A percentile compares a stretch with the other conserved stretches of the same genome.
These are phyloP conservation scores for Anguilla pacifica DNA, from an alignment of 2,797 vertebrate genomes.

Conservation along the genomic window DNA sequence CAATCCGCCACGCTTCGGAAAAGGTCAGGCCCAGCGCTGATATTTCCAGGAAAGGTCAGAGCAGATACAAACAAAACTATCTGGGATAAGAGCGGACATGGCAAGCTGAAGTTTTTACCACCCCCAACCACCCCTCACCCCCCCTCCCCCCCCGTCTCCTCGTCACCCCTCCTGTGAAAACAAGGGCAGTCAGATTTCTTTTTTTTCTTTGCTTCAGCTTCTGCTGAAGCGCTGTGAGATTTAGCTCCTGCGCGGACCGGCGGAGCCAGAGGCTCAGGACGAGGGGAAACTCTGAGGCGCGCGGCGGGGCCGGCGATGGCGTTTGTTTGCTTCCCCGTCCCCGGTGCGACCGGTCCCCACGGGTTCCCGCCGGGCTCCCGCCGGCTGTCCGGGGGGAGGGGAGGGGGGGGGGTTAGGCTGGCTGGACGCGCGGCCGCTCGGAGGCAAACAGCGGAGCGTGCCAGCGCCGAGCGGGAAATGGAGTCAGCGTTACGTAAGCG, in stretches of 20 bases:
- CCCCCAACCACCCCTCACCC: neutral
- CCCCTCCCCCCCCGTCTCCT: no score
- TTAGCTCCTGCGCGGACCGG: neutral
- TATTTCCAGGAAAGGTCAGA: slow-evolving; percentile 34
- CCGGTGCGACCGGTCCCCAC: neutral
- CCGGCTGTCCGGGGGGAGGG: neutral
- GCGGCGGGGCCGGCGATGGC: neutral
- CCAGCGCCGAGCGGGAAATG: slow-evolving; percentile 68
- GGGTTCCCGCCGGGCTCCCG: neutral
- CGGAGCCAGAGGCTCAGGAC: neutral
- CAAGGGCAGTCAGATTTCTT: neutral
- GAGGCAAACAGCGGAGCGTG: slow-evolving; percentile 24
- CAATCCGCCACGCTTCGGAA: slow-evolving; percentile 15
- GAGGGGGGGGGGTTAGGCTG: neutral
- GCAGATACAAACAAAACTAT: slow-evolving; percentile 8
- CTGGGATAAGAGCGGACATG: neutral
- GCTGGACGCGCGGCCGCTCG: neutral
- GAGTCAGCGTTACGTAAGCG: slow-evolving; percentile 66
- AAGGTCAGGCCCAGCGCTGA: slow-evolving; percentile 19
- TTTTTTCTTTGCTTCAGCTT: neutral
- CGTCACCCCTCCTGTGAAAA: neutral
- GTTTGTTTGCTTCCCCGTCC: neutral
- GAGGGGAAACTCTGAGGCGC: neutral
- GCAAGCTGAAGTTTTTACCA: neutral
- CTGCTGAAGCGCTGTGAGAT: neutral